Evolutionary conservation across 2,888 invertebrate genomes (phyloP).

Genomic region (Cyaniris semiargus): DNA sequence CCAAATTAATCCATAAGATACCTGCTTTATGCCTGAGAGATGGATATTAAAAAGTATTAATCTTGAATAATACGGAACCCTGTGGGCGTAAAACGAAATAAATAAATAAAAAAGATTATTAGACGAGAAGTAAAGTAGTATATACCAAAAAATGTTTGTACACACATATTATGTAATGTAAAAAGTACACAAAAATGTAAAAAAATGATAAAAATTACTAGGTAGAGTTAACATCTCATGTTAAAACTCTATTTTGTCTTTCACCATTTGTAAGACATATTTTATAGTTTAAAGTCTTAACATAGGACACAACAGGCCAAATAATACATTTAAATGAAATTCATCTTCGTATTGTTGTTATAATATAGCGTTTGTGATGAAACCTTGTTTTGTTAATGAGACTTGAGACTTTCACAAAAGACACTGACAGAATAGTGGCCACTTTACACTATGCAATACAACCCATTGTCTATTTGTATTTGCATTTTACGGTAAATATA

Average conservation of each 20-base stretch:
- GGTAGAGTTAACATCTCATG: too few species aligned
- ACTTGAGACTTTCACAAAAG: constrained; percentile 12
- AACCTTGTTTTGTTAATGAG: neutral
- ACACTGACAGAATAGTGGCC: neutral
- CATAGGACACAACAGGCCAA: neutral
- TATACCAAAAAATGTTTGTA: too few species aligned
- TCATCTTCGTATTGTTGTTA: constrained; percentile 12
- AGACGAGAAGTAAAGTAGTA: neutral
- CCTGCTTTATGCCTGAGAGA: neutral
- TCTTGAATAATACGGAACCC: neutral
- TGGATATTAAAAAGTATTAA: neutral
- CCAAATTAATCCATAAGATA: too few species aligned
- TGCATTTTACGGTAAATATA: constrained; percentile 24
- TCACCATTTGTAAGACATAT: neutral
- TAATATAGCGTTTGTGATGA: neutral
- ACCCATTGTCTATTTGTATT: constrained; percentile 21
- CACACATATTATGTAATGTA: too few species aligned
- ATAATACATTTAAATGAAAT: constrained; percentile 11
- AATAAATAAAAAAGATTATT: neutral
- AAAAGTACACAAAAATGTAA: too few species aligned
- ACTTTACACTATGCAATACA: constrained; percentile 5
- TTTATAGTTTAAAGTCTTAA: neutral
- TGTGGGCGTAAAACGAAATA: neutral
- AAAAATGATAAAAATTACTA: too few species aligned
- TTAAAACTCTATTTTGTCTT: too few species aligned